Evolutionary conservation across 2,113 vertebrate species (phyloP).

Genomic region (Xiphias gladius): DNA sequence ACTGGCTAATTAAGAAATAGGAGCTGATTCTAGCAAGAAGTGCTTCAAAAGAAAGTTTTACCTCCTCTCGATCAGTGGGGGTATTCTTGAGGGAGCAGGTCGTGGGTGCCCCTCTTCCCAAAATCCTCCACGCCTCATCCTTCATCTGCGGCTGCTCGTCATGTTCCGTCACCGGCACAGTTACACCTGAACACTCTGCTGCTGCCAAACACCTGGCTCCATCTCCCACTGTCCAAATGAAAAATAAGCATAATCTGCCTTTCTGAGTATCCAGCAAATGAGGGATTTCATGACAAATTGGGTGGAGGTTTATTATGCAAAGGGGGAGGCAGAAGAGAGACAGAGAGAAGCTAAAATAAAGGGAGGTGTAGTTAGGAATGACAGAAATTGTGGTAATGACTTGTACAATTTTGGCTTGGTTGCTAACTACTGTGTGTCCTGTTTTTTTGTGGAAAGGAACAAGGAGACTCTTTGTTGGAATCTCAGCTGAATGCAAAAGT

Average conservation of each 20-base stretch:
- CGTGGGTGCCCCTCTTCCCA: constrained; percentile 90
- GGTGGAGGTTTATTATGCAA: constrained; percentile 91
- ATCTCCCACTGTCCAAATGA: constrained; percentile 99
- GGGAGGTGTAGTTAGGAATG: constrained; percentile 51
- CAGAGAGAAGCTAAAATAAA: constrained; percentile 63
- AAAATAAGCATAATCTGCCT: constrained; percentile 99
- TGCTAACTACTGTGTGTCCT: constrained; percentile 55
- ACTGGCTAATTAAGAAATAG: constrained; percentile 82
- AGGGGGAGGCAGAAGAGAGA: constrained; percentile 90
- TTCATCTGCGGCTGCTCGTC: constrained; percentile 97
- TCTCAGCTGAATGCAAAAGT: constrained; percentile 23
- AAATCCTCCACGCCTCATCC: constrained; percentile 98
- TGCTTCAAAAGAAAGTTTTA: constrained; percentile 78
- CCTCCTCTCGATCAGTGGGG: constrained; percentile 69
- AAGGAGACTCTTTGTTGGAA: constrained; percentile 11
- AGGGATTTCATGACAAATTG: constrained; percentile 99
- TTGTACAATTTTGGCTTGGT: constrained; percentile 54
- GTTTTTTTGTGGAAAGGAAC: constrained; percentile 10
- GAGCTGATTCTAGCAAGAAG: constrained; percentile 82
- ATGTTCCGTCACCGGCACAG: constrained; percentile 97
- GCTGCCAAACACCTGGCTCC: constrained; percentile 99
- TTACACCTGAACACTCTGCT: constrained; percentile 99
- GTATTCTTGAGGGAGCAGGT: constrained; percentile 91
- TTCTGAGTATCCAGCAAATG: constrained; percentile 99
- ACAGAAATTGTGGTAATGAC: constrained; percentile 73